Evolutionary conservation across 2,113 vertebrate species (phyloP), one percentile per base, ranked within the genome.

Genomic region (Perca flavescens): DNA sequence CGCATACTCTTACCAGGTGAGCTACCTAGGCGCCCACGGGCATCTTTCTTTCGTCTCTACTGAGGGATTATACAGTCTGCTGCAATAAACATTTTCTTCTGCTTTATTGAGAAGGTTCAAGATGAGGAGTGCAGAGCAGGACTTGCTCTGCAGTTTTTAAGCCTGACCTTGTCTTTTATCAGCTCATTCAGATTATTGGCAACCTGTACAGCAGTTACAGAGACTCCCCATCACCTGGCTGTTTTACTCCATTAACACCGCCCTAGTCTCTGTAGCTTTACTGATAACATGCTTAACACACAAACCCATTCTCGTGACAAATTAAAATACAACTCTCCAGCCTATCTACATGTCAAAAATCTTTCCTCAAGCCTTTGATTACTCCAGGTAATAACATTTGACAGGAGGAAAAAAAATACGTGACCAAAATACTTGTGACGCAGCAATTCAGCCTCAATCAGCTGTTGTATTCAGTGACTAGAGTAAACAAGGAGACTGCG

Each of bases 91-190:
- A 28, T 62, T 13, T 56, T 22, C 31, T 47, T 69, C 49, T 62
- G 40, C 40, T 72, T 43, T 36, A 52, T 2, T 22, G 8, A 15
- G 40, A 57, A 66, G 71, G 71, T 53, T 36, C 62, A 69, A 63
- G 31, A 43, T 54, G 70, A 34, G 25, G 60, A 57, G 36, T 47
- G 69, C 75, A 74, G 34, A 64, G 40, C 40, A 60, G 43, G 52
- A 68, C 14, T 50, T 50, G 6, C 46, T 57, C 36, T 13, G 7
- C 36, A 28, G 61, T 57, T 47, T 46, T 31, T 10, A 28, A 17
- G 28, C 19, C 28, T 52, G 52, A 31, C 62, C 52, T 4, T 14
- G 17, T n/a, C 21, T 60, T 50, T 34, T 8, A 31, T 31, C 53
- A 22, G 63, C 17, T 19, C 50, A 28, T 57, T 56, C 14, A 13